phyloP scores from a whole-genome alignment of 2,888 invertebrate species.

The Syritta pipiens region DNA sequence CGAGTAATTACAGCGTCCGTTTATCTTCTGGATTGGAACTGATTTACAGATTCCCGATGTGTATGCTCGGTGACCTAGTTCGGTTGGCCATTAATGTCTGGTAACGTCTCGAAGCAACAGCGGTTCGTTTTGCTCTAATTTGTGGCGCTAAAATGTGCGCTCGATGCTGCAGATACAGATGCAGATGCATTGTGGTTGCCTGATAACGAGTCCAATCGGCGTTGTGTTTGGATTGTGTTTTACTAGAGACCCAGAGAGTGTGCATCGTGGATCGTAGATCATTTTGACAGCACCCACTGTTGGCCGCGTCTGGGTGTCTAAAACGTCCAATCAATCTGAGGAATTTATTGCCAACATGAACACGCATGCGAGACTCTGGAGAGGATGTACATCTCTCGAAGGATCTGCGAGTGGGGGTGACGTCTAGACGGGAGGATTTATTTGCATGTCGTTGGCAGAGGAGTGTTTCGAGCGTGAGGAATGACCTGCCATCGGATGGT shows the following conservation, averaged over 20 bases:
- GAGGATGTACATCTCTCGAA: constrained; percentile 45
- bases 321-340: constrained; percentile 35
- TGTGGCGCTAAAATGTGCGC: constrained; percentile 19
- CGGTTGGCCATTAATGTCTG: constrained; percentile 39
- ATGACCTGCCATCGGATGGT: no score
- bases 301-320: constrained; percentile 25
- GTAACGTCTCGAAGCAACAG: constrained; percentile 39
- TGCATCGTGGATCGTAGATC: no score
- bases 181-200: no score
- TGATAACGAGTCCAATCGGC: no score
- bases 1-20: not conserved
- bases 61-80: constrained; percentile 55
- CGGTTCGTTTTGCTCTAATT: constrained; percentile 58
- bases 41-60: constrained; percentile 7
- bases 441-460: no score
- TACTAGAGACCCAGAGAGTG: no score
- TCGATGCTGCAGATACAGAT: no score
- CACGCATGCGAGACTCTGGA: constrained; percentile 42
- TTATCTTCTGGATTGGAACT: constrained; percentile 48
- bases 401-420: no score
- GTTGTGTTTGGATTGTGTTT: no score
- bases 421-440: no score
- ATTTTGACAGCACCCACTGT: constrained; percentile 29
- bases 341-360: constrained; percentile 48
- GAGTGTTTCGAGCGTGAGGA: no score